Conservation (phyloP, 2,888 invertebrate genomes). For the Anodontia alba region DNA sequence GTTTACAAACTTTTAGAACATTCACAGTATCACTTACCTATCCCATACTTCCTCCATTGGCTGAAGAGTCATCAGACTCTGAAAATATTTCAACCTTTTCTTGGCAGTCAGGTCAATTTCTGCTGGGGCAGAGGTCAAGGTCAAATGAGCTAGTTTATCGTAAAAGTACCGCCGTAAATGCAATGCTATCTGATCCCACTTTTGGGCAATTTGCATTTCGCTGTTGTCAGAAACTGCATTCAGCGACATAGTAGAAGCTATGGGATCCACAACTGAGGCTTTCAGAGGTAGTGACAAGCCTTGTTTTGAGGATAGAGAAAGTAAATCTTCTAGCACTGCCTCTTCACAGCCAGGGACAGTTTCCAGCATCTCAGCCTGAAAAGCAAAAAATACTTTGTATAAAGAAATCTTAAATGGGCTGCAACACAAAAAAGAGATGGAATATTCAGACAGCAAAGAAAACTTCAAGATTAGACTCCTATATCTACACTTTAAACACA, state of each 20-base stretch:
- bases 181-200: slow-evolving; percentile 76
- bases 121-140: slow-evolving; percentile 56
- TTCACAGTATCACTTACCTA: slow-evolving; percentile 41
- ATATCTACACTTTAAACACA: too few species aligned
- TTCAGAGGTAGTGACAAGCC: slow-evolving; percentile 80
- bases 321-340: slow-evolving; percentile 76
- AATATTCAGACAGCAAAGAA: too few species aligned
- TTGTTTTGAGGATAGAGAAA: slow-evolving; percentile 79
- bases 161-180: slow-evolving; percentile 71
- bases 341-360: slow-evolving; percentile 81
- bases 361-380: slow-evolving; percentile 72
- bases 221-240: slow-evolving; percentile 79
- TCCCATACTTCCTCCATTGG: slow-evolving; percentile 79
- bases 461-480: too few species aligned
- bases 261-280: slow-evolving; percentile 63
- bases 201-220: slow-evolving; percentile 74
- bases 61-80: slow-evolving; percentile 77
- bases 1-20: too few species aligned
- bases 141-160: slow-evolving; percentile 74
- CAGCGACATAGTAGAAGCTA: slow-evolving; percentile 77
- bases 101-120: slow-evolving; percentile 67
- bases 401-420: too few species aligned
- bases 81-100: slow-evolving; percentile 76
- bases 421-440: too few species aligned
- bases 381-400: too few species aligned